phyloP scores from a whole-genome alignment of 2,113 vertebrate species.

The Coracopsis vasa region DNA sequence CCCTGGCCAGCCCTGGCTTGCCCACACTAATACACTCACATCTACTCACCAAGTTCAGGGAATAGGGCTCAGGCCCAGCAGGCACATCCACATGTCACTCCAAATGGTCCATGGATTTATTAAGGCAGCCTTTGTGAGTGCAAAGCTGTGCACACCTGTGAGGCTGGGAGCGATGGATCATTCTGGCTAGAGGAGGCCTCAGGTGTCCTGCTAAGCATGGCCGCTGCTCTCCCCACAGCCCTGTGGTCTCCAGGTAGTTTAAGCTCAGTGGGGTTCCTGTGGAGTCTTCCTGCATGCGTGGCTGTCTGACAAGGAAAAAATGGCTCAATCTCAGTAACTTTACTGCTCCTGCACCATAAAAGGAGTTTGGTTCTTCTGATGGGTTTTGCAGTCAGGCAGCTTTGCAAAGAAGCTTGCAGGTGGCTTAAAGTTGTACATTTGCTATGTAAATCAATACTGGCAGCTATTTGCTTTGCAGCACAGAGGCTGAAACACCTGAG shows the following conservation, averaged over 20 bases:
- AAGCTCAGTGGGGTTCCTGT: neutral
- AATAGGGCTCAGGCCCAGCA: neutral
- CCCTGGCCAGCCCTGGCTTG: neutral
- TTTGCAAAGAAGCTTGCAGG: neutral
- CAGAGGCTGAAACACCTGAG: neutral
- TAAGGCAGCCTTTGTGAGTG: neutral
- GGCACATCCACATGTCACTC: accelerated
- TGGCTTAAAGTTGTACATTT: neutral
- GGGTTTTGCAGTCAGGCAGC: neutral
- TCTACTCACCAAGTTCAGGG: neutral
- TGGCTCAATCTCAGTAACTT: neutral
- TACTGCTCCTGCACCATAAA: neutral
- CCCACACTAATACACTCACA: neutral
- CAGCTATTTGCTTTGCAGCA: neutral
- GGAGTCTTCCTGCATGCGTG: neutral
- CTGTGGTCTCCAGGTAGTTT: neutral
- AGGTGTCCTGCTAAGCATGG: accelerated
- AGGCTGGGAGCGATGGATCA: neutral
- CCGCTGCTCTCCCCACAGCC: neutral
- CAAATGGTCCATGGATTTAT: accelerated
- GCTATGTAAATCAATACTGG: neutral
- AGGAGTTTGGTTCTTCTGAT: neutral
- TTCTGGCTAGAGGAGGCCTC: neutral
- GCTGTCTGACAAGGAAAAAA: neutral
- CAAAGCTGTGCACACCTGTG: neutral